Conservation (phyloP, 2,888 invertebrate species). For the Caenorhabditis japonica region DNA sequence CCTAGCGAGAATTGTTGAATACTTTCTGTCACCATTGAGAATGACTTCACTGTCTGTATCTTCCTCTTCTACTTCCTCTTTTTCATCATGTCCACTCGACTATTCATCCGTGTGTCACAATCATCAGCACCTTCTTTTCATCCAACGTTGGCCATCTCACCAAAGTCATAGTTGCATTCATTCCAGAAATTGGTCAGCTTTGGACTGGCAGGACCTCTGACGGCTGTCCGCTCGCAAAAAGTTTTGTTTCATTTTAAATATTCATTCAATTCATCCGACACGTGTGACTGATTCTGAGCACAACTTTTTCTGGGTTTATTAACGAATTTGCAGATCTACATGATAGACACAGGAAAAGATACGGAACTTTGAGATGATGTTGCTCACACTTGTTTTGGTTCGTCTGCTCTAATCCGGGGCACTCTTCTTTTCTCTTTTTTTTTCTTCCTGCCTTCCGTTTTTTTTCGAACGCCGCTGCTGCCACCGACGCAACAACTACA, state of each 20-base stretch:
- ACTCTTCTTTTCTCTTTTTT: background rate
- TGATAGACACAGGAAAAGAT: too few relatives aligned
- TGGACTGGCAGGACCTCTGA: too few relatives aligned
- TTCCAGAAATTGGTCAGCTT: slow-evolving; percentile 1
- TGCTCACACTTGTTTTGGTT: background rate
- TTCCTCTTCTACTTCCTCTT: slow-evolving; percentile 1
- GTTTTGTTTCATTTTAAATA: slow-evolving; percentile 17
- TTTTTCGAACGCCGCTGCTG: too few relatives aligned
- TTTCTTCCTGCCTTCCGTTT: too few relatives aligned
- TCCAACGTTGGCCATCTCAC: background rate
- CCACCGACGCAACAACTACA: slow-evolving; percentile 22
- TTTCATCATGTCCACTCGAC: slow-evolving; percentile 6
- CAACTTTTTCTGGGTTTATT: slow-evolving; percentile 13
- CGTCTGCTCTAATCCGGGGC: background rate
- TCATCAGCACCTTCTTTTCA: background rate
- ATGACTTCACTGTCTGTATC: background rate
- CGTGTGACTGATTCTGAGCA: slow-evolving; percentile 34
- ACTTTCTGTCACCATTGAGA: too few relatives aligned
- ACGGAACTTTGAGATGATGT: too few relatives aligned
- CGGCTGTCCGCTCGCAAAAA: background rate
- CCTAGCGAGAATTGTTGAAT: too few relatives aligned
- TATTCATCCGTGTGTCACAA: slow-evolving; percentile 18
- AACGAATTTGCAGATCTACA: background rate
- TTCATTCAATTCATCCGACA: slow-evolving; percentile 38
- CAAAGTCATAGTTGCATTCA: slow-evolving; percentile 4